Base-by-base conservation (phyloP, 2,888 invertebrate species). In the Limenitis arthemis region DNA sequence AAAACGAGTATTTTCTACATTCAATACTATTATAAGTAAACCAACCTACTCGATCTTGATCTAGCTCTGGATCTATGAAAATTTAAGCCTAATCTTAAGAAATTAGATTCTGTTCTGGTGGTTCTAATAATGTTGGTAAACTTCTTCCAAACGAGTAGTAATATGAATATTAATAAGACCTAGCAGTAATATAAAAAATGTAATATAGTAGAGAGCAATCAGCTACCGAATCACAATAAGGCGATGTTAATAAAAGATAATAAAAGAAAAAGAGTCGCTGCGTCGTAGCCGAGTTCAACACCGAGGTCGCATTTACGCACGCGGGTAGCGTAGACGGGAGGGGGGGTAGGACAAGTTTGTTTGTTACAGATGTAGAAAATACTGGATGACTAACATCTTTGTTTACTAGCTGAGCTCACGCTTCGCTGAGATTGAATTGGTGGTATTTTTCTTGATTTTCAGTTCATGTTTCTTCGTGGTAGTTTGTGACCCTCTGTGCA, bases 251-350 rank as follows among this genome's bases (percentile, higher is more conserved):
- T 66, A 62, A 67, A 65, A 46, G 46, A 46, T 46, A 37, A 37
- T 37, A 46, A 46, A 72, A 69, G 65, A 66, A 64, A 61, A 61
- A 59, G 46, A 64, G 63, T 62, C 64, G 64, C 66, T 68, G 63
- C 66, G 65, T 66, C 64, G 65, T 67, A 66, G 66, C 55, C 67
- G 75, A 84, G 84, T 84, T 84, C 84, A 84, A 59, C 59, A 61
- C 56, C 64, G 80, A 76, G 84, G 83, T 85, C 83, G 82, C 77
- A 78, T 83, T 85, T 84, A 84, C 84, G 85, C 84, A 79, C 83
- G 77, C 76, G 75, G 74, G 69, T 62, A 72, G 69, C 70, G 79
- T 75, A 75, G 47, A 49, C 56, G 63, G 61, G 59, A 34, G 53
- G 40, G 56, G n/a, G 55, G 59, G 56, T 30, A 57, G 49, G 62